phyloP scores from a whole-genome alignment of 2,888 invertebrate species.

The Synergus laeviventris region DNA sequence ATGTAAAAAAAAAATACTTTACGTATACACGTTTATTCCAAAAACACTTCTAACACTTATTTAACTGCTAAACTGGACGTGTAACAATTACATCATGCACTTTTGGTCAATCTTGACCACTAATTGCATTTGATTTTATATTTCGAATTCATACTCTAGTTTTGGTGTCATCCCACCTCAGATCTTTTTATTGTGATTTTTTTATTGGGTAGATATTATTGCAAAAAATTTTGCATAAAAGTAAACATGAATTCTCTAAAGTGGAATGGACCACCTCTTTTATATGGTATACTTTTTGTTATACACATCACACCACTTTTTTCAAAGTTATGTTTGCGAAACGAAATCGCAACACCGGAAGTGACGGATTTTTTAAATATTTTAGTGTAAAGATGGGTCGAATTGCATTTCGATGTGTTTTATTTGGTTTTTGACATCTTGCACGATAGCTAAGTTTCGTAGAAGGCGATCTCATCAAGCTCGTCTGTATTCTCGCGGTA shows the following conservation, averaged over 20 bases:
- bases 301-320: background rate
- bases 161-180: background rate
- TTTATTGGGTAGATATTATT: background rate
- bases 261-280: background rate
- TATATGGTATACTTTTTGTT: background rate
- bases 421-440: constrained; percentile 19
- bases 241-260: background rate
- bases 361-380: constrained; percentile 6
- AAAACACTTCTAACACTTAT: constrained; percentile 34
- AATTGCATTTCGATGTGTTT: background rate
- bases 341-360: constrained; percentile 11
- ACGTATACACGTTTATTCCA: constrained; percentile 7
- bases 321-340: background rate
- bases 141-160: background rate
- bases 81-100: background rate
- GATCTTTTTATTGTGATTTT: background rate
- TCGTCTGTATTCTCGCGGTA: background rate
- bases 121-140: constrained; percentile 14
- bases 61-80: constrained; percentile 6
- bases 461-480: background rate
- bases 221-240: background rate
- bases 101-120: constrained; percentile 9
- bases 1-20: constrained; percentile 24
- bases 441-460: background rate
- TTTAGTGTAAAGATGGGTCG: background rate